These are phyloP conservation scores for Aplysina aerophoba DNA, from an alignment of 37 sponge, comb jelly and placozoan species.

Conservation along the genomic window DNA sequence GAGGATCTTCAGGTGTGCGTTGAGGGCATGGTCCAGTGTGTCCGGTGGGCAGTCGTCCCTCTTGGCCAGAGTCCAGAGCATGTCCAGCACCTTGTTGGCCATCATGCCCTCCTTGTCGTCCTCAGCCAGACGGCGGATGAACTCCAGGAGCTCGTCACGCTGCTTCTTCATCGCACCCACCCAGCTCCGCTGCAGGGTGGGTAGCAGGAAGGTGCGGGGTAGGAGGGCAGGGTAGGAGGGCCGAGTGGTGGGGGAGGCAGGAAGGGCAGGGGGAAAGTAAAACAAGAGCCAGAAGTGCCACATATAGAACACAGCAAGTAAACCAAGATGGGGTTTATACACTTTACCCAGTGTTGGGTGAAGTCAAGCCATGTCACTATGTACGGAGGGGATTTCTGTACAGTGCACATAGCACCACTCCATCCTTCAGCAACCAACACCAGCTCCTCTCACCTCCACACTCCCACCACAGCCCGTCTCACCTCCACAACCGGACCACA, in stretches of 20 bases:
- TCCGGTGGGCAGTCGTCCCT: slow-evolving; percentile 88
- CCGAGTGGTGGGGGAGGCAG: neutral
- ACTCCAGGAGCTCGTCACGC: slow-evolving; percentile 93
- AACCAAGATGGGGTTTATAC: too few species aligned
- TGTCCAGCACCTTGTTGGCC: slow-evolving; percentile 90
- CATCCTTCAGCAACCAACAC: too few species aligned
- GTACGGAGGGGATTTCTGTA: too few species aligned
- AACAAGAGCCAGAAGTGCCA: too few species aligned
- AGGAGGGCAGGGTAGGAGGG: neutral
- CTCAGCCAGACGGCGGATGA: slow-evolving; percentile 95
- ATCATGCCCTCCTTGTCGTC: slow-evolving; percentile 98
- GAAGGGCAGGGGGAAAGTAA: neutral
- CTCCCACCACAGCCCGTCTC: too few species aligned
- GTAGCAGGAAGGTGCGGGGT: neutral
- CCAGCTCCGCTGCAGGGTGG: slow-evolving; percentile 86
- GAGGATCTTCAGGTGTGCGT: slow-evolving; percentile 94
- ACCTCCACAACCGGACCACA: too few species aligned
- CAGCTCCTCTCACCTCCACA: too few species aligned
- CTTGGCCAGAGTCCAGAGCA: slow-evolving; percentile 94
- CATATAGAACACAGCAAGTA: too few species aligned
- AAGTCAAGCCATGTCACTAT: too few species aligned
- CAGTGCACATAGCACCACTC: too few species aligned
- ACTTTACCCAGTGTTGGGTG: too few species aligned
- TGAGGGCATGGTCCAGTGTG: slow-evolving; percentile 94
- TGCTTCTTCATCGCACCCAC: slow-evolving; percentile 84